phyloP scores from a whole-genome alignment of 2,113 vertebrate species.

The Piaya cayana region DNA sequence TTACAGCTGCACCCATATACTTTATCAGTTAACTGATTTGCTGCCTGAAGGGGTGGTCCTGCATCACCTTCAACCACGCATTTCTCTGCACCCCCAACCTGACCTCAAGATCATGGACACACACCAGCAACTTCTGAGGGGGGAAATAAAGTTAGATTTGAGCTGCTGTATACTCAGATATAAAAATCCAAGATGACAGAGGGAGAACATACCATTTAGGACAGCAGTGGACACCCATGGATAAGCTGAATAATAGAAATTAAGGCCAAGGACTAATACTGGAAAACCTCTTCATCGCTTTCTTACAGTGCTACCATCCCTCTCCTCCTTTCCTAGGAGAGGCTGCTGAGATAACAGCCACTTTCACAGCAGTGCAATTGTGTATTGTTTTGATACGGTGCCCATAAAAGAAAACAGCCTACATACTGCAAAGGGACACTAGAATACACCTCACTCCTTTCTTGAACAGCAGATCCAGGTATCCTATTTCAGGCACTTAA shows the following conservation, averaged over 20 bases:
- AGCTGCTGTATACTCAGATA: neutral
- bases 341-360: neutral
- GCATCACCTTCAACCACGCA: neutral
- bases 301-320: neutral
- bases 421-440: neutral
- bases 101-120: neutral
- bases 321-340: neutral
- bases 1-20: neutral
- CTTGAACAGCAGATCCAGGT: neutral
- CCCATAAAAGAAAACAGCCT: neutral
- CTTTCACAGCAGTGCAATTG: neutral
- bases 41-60: neutral
- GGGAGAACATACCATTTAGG: neutral
- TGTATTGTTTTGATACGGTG: neutral
- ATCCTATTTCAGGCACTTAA: neutral
- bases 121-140: neutral
- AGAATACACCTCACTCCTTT: neutral
- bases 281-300: neutral
- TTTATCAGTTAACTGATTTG: neutral
- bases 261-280: neutral
- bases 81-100: neutral
- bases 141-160: neutral
- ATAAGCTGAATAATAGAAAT: neutral
- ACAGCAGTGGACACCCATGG: no score
- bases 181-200: neutral